Conservation (phyloP, 2,113 vertebrate genomes). For the Myxocyprinus asiaticus region DNA sequence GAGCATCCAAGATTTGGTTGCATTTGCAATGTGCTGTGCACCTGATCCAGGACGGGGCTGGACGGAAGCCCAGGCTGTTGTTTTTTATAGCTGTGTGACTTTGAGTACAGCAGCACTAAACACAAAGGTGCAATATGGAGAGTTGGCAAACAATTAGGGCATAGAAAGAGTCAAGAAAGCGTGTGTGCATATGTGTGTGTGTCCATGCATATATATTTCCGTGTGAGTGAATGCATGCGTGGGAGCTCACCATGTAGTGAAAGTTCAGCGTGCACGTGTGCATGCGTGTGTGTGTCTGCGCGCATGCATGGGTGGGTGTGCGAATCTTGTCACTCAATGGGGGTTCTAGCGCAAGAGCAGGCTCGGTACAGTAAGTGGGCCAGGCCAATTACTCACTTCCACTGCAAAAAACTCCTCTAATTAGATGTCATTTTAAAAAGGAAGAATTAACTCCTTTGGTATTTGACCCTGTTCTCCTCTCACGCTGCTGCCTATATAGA, state of each 20-base stretch:
- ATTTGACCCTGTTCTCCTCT: slow-evolving; percentile 59
- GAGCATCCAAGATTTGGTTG: slow-evolving; percentile 6
- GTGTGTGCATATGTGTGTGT: neutral
- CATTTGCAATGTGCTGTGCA: neutral
- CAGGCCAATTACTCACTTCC: slow-evolving; percentile 60
- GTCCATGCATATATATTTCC: no score
- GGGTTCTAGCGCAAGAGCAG: slow-evolving; percentile 41
- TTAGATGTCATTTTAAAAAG: slow-evolving; percentile 56
- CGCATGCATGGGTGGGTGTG: slow-evolving; percentile 52
- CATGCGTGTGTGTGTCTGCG: slow-evolving; percentile 25
- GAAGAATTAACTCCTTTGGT: slow-evolving; percentile 58
- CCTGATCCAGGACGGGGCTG: slow-evolving; percentile 37
- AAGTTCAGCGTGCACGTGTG: slow-evolving; percentile 12
- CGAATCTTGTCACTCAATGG: slow-evolving; percentile 47
- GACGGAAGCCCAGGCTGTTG: neutral
- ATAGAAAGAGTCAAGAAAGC: neutral
- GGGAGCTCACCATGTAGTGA: slow-evolving; percentile 32
- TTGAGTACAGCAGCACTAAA: neutral
- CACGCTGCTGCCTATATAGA: slow-evolving; percentile 28
- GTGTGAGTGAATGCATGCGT: slow-evolving; percentile 44
- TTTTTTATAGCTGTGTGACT: slow-evolving; percentile 28
- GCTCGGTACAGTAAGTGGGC: slow-evolving; percentile 59
- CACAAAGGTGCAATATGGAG: neutral
- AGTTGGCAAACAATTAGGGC: neutral
- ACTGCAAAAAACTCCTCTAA: slow-evolving; percentile 52